Evolutionary conservation across 2,888 invertebrate species (phyloP), one percentile per base, ranked within the genome.

Genomic region (Sinodicranocentrus sp.): DNA sequence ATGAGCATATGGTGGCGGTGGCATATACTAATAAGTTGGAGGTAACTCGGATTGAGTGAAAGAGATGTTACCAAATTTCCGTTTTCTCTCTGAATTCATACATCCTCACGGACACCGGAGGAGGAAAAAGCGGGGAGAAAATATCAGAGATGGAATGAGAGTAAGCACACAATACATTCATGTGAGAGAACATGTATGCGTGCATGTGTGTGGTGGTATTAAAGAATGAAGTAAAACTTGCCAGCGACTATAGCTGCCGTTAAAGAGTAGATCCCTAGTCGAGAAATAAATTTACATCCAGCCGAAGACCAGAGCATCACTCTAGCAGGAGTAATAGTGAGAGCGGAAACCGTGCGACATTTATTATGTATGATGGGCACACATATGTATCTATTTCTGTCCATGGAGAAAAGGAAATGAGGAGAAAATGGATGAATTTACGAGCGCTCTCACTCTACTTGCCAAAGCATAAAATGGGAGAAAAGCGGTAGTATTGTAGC

Each of bases 311-410:
- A 78, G n/a, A n/a, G 43, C n/a, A 52, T 65, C 76, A 67, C 63
- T 63, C 44, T 73, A 3, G 65, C 15, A 39, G 28, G 5, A n/a
- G 25, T 25, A 77, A 68, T 70, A 72, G 79, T 71, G 79, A 72
- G 79, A 79, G 79, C 79, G 79, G 79, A 79, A 79, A 79, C 79
- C 70, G 65, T 79, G 79, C 79, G 79, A 79, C 79, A 79, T 79
- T 79, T 79, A 79, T 79, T 79, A 79, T 79, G 79, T 79, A 79
- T 79, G 79, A 79, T 79, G 79, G 79, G 79, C 79, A 79, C 79
- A 79, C 79, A 79, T 79, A 79, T 79, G 78, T 78, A 78, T 71
- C 79, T 79, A 65, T 79, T 71, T 79, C 71, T 79, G 79, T 79
- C 79, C 79, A 72, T 72, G 79, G 79, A 79, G 79, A 72, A 79